Conservation (phyloP, 1,140 invertebrate genomes). For the Drosophila sp. region DNA sequence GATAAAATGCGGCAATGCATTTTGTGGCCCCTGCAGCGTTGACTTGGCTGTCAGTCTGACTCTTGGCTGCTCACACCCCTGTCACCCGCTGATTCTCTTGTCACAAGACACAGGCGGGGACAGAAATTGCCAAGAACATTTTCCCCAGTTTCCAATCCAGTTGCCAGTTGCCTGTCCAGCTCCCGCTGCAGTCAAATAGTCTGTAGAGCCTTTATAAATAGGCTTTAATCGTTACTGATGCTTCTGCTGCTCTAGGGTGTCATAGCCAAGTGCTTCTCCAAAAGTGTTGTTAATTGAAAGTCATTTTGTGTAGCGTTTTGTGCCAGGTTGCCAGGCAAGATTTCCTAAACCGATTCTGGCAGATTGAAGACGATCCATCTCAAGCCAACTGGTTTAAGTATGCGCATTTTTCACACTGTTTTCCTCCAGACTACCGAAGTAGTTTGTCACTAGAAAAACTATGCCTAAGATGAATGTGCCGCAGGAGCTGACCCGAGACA, state of each 20-base stretch:
- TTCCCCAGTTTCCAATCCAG: not conserved
- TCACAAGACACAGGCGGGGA: not conserved
- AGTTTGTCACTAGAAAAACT: constrained; percentile 27
- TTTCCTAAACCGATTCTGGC: constrained; percentile 7
- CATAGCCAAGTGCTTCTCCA: constrained; percentile 50
- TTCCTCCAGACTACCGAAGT: not conserved
- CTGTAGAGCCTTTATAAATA: constrained; percentile 55
- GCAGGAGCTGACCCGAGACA: constrained; percentile 23
- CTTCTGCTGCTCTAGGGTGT: constrained; percentile 34
- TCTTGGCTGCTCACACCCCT: constrained; percentile 8
- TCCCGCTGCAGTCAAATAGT: constrained; percentile 13
- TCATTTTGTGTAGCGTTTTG: constrained; percentile 44
- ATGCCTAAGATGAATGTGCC: constrained; percentile 16
- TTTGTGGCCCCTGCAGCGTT: constrained; percentile 70
- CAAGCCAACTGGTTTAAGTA: not conserved
- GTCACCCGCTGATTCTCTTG: constrained; percentile 2
- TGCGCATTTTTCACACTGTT: constrained; percentile 16
- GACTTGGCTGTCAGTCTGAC: constrained; percentile 18
- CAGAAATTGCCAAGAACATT: constrained; percentile 17
- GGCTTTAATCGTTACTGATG: constrained; percentile 57
- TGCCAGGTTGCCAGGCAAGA: constrained; percentile 18
- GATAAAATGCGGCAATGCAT: constrained; percentile 65
- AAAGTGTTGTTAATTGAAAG: constrained; percentile 68
- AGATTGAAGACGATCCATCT: constrained; percentile 33
- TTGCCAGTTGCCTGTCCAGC: constrained; percentile 1